These are phyloP conservation scores for Lithophane leautieri DNA, from an alignment of 2,888 invertebrate genomes.

Conservation along the genomic window DNA sequence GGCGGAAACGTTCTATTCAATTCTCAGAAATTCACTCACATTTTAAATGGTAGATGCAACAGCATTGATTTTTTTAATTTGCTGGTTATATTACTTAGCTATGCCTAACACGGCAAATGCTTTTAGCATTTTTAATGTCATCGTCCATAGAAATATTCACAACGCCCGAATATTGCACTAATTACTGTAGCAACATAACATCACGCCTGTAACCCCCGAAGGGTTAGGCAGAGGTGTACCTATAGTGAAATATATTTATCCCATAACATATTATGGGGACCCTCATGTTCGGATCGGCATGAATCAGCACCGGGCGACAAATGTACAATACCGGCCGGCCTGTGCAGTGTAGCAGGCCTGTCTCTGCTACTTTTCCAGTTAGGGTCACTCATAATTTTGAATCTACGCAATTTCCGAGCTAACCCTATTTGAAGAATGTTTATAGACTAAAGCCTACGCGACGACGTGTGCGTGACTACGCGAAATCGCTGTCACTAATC, in stretches of 20 bases:
- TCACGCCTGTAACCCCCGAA: too few species aligned
- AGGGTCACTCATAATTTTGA: neutral
- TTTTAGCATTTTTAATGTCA: conserved; percentile 21
- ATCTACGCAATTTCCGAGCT: neutral
- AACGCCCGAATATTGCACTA: conserved; percentile 31
- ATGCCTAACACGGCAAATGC: conserved; percentile 21
- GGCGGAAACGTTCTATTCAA: neutral
- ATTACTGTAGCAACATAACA: neutral
- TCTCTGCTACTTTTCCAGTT: conserved; percentile 8
- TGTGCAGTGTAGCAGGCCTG: neutral
- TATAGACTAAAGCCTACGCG: conserved; percentile 7
- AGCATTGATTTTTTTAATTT: neutral
- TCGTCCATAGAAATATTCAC: conserved; percentile 50
- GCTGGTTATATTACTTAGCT: neutral
- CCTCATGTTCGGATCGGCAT: neutral
- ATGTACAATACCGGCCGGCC: neutral
- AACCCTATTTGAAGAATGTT: neutral
- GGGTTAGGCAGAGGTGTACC: too few species aligned
- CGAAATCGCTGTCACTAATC: neutral
- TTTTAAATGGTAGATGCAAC: neutral
- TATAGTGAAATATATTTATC: neutral
- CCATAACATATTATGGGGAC: neutral
- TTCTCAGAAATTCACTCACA: neutral
- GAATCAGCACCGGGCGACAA: neutral
- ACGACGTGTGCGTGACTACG: too few species aligned